A percentile compares a stretch with the other conserved stretches of the same genome.
These are phyloP conservation scores for Magallana nippona DNA, from an alignment of 2,888 invertebrate genomes.

Conservation along the genomic window DNA sequence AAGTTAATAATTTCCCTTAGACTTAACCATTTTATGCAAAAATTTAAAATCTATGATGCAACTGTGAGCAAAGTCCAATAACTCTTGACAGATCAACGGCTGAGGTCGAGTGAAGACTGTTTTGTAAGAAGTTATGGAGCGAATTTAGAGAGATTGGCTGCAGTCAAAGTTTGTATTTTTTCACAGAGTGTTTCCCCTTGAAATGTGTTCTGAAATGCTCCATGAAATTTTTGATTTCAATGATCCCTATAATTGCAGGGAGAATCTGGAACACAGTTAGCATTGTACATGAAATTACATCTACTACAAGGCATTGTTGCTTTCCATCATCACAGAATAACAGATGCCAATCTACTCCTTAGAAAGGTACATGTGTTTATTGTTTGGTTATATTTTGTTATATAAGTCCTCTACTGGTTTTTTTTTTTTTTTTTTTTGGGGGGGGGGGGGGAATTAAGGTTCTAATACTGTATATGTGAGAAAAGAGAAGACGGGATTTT, in stretches of 20 bases:
- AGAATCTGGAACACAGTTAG: slow-evolving; percentile 82
- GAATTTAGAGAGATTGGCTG: slow-evolving; percentile 83
- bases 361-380: slow-evolving; percentile 71
- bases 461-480: too few relatives aligned
- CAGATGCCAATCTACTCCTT: slow-evolving; percentile 84
- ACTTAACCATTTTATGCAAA: too few relatives aligned
- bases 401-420: neutral
- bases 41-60: too few relatives aligned
- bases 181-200: too few relatives aligned
- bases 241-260: slow-evolving; percentile 24
- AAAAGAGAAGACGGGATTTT: too few relatives aligned
- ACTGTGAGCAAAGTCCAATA: neutral
- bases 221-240: too few relatives aligned
- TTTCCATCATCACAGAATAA: slow-evolving; percentile 87
- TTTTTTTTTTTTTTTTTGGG: too few relatives aligned
- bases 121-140: slow-evolving; percentile 86
- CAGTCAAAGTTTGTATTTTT: slow-evolving; percentile 73
- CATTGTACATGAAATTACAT: slow-evolving; percentile 88
- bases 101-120: slow-evolving; percentile 85
- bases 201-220: too few relatives aligned
- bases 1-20: too few relatives aligned
- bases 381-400: neutral
- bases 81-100: slow-evolving; percentile 81
- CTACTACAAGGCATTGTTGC: slow-evolving; percentile 89
- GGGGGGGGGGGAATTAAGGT: too few relatives aligned